Evolutionary conservation across 2,888 invertebrate species (phyloP), one percentile per base, ranked within the genome.

Genomic region (Hypomecis atomaria): DNA sequence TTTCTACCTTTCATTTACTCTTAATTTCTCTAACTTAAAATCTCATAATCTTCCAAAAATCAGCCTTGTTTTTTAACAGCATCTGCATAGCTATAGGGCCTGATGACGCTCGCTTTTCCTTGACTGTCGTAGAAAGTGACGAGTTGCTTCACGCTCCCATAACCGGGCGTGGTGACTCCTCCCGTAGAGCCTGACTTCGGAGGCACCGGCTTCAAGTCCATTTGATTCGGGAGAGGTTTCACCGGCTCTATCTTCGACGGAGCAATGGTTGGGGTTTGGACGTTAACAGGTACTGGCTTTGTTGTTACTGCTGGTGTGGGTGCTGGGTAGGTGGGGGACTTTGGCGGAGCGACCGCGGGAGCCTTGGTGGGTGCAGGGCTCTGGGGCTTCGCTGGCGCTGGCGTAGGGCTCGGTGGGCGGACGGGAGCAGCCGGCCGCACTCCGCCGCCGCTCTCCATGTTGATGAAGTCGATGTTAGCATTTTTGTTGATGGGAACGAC

Each of bases 61-160:
- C 76, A 86, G 54, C 91, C 92, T 71, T 92, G 89, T 73, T 90
- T 92, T 72, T 90, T 92, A n/a, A 92, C 92, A 36, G 92, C 90
- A 70, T 88, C 86, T 59, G 90, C 90, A 76, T 92, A 92, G 55
- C 83, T 85, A 75, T 91, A 89, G 0, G 92, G 92, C 10, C 92
- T 83, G 54, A 92, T 90, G 0, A 78, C 79, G 58, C 91, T 91
- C 0, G 77, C 89, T 64, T 90, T 89, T 37, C 92, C 92, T 66
- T 86, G 88, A 58, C 83, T 87, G 57, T 92, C 88, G 71, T 92
- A 92, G 76, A 85, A 92, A 58, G 82, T 89, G 56, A 92, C 71
- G 3, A 92, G 83, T 36, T 86, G 82, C 66, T 92, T 84, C 0
- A 92, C 92, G 55, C 78, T 86, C 33, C 92, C 90, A 0, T 88